A percentile compares a stretch with the other conserved stretches of the same genome.
Evolutionary conservation across 2,797 vertebrate species (phyloP).

Genomic region (Adelosebastes latens): DNA sequence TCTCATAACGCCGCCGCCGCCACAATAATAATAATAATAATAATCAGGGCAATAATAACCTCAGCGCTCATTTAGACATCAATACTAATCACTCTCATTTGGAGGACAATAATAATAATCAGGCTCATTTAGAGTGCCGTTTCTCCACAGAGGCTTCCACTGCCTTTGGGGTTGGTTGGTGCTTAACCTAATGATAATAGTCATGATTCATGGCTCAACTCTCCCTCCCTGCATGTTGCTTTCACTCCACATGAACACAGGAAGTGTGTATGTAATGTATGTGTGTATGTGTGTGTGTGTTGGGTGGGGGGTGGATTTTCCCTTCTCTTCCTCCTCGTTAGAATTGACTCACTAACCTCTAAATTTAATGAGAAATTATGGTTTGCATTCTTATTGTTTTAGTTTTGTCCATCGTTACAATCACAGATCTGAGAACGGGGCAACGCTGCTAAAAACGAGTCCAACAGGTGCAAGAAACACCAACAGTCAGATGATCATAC

Average conservation of each 20-base stretch:
- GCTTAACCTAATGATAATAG: slow-evolving; percentile 87
- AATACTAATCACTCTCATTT: slow-evolving; percentile 85
- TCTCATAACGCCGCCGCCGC: slow-evolving; percentile 60
- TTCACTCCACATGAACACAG: slow-evolving; percentile 51
- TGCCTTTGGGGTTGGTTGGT: slow-evolving; percentile 83
- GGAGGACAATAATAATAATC: slow-evolving; percentile 85
- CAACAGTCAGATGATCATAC: background rate
- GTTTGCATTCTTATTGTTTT: background rate
- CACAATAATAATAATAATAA: slow-evolving; percentile 68
- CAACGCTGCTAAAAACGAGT: background rate
- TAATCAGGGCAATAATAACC: slow-evolving; percentile 79
- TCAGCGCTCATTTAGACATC: slow-evolving; percentile 82
- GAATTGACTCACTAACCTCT: background rate
- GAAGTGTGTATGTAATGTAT: slow-evolving; percentile 20
- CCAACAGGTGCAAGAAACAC: background rate
- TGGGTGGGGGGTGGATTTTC: background rate
- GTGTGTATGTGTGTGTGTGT: background rate
- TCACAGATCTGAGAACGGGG: background rate
- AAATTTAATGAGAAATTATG: background rate
- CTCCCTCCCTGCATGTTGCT: slow-evolving; percentile 75
- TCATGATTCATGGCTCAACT: slow-evolving; percentile 86
- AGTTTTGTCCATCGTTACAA: background rate
- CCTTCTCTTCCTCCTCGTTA: background rate
- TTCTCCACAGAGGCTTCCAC: slow-evolving; percentile 76
- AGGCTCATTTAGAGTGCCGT: slow-evolving; percentile 81